Evolutionary conservation across 2,888 invertebrate genomes (phyloP).

Genomic region (Coleophora deauratella): DNA sequence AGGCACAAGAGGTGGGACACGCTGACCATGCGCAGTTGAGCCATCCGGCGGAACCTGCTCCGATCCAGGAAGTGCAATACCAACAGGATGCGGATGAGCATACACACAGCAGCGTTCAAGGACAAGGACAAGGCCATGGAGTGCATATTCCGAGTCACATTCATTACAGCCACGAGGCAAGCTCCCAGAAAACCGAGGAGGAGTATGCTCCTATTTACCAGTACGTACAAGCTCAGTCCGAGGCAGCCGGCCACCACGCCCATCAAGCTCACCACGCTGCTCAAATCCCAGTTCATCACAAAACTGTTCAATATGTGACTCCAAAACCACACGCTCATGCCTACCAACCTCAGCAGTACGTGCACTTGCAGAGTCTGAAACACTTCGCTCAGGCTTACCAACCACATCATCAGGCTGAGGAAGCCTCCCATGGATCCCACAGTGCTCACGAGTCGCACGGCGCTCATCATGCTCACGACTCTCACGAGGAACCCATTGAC

Average conservation of each 20-base stretch:
- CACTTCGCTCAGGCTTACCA: slow-evolving; percentile 22
- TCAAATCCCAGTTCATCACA: slow-evolving; percentile 27
- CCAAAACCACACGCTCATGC: slow-evolving; percentile 3
- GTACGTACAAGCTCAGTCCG: slow-evolving; percentile 31
- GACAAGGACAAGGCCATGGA: slow-evolving; percentile 13
- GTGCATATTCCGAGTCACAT: slow-evolving; percentile 43
- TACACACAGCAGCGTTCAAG: background rate
- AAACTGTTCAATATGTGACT: slow-evolving; percentile 16
- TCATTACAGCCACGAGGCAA: slow-evolving; percentile 30
- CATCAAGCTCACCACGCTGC: slow-evolving; percentile 18
- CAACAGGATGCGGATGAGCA: slow-evolving; percentile 8
- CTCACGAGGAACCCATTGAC: slow-evolving; percentile 56
- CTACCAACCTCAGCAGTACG: slow-evolving; percentile 21
- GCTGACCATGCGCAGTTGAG: slow-evolving; percentile 32
- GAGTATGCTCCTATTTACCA: slow-evolving; percentile 42
- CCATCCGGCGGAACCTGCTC: slow-evolving; percentile 35
- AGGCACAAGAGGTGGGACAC: slow-evolving; percentile 37
- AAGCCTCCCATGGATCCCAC: background rate
- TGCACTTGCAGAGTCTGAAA: slow-evolving; percentile 18
- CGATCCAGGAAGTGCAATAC: slow-evolving; percentile 34
- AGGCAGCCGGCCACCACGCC: slow-evolving; percentile 18
- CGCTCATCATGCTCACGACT: slow-evolving; percentile 24
- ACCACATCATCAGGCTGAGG: slow-evolving; percentile 23
- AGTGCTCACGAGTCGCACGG: too few species aligned
- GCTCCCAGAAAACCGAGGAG: slow-evolving; percentile 35